Percentiles rank a stretch among this genome's conserved stretches.
Conservation (phyloP, 2,888 invertebrate genomes). For the Perdita meconis region DNA sequence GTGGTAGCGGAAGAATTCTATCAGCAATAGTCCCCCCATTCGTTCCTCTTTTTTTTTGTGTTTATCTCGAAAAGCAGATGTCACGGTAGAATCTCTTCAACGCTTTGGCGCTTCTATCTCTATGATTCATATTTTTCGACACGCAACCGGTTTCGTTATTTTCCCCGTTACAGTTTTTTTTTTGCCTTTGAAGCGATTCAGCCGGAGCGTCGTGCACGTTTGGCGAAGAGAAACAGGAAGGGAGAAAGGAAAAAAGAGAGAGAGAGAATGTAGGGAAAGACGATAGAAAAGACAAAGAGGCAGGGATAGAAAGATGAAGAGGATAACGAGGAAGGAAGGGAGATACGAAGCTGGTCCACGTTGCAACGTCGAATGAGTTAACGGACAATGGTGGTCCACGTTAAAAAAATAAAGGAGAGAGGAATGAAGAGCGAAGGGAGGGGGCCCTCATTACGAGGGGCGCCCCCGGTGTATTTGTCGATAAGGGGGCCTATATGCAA, state of each 20-base stretch:
- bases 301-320: slow-evolving; percentile 52
- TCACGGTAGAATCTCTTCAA: slow-evolving; percentile 54
- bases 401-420: slow-evolving; percentile 74
- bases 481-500: slow-evolving; percentile 83
- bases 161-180: slow-evolving; percentile 38
- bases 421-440: slow-evolving; percentile 63
- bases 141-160: slow-evolving; percentile 67
- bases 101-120: slow-evolving; percentile 63
- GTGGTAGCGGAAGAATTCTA: neutral
- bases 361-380: slow-evolving; percentile 77
- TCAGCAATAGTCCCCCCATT: slow-evolving; percentile 9
- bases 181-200: slow-evolving; percentile 48
- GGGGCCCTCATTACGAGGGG: slow-evolving; percentile 81
- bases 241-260: slow-evolving; percentile 16
- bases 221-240: slow-evolving; percentile 3
- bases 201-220: slow-evolving; percentile 14
- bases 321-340: slow-evolving; percentile 73
- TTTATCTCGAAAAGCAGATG: slow-evolving; percentile 69
- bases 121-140: slow-evolving; percentile 70
- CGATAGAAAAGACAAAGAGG: slow-evolving; percentile 44
- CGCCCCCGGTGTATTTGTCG: slow-evolving; percentile 82
- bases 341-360: slow-evolving; percentile 75
- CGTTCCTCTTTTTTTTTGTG: slow-evolving; percentile 24
- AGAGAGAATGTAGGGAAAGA: slow-evolving; percentile 15
- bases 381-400: slow-evolving; percentile 77